Conservation (phyloP, 2,888 invertebrate genomes). For the Meandrusa payeni region DNA sequence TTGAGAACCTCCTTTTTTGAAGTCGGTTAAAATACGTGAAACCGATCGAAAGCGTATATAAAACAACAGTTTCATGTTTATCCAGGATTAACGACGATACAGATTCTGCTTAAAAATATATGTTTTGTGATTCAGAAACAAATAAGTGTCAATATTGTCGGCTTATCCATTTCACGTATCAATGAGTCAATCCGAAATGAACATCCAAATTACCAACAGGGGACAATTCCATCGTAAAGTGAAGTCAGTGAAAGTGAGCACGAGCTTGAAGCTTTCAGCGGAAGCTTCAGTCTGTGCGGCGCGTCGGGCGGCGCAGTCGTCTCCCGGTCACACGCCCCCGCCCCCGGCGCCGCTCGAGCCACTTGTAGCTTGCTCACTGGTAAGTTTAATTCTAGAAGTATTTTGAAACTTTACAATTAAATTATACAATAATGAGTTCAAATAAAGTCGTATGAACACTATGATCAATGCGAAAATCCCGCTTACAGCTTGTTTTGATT, state of each 20-base stretch:
- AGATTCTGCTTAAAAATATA: too few species aligned
- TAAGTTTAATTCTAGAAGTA: conserved; percentile 2
- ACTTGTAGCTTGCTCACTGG: conserved; percentile 1
- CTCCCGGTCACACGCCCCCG: neutral
- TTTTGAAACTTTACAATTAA: too few species aligned
- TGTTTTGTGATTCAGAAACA: neutral
- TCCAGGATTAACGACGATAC: too few species aligned
- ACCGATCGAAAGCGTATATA: too few species aligned
- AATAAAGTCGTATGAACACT: too few species aligned
- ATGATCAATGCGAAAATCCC: too few species aligned
- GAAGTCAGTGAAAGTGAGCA: conserved; percentile 4
- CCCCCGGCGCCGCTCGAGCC: neutral
- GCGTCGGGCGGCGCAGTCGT: conserved; percentile 14
- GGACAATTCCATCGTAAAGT: conserved; percentile 12
- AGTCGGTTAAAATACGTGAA: too few species aligned
- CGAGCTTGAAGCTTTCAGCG: conserved; percentile 17
- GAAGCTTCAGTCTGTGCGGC: conserved; percentile 19
- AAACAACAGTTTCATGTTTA: too few species aligned
- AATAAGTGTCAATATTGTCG: neutral
- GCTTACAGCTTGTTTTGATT: too few species aligned
- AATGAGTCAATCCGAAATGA: conserved; percentile 6
- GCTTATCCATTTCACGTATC: too few species aligned
- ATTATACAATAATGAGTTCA: too few species aligned
- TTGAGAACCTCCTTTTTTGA: too few species aligned
- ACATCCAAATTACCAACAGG: neutral